Base-by-base conservation (phyloP, 2,113 vertebrate genomes). In the Galemys pyrenaicus region DNA sequence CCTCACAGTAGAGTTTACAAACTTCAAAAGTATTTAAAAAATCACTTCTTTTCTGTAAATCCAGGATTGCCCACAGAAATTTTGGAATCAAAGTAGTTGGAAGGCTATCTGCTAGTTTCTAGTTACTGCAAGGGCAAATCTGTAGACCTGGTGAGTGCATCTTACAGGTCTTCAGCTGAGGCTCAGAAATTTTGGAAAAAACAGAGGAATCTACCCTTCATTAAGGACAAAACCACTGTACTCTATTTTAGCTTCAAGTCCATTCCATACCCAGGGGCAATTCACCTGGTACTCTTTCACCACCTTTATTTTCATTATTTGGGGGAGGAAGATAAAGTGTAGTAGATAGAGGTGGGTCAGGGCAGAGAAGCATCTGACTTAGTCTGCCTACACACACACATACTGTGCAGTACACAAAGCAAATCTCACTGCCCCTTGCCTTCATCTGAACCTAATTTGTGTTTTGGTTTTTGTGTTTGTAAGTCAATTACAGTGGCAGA, bases 221-320 rank as follows among this genome's bases (percentile, higher is more conserved):
- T 93, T 92, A 82, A 89, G 39, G 79, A 86, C 70, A 77, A 77
- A 92, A 51, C 22, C 65, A 80, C 79, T 80, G 22, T 16, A 71
- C 19, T 86, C 30, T 62, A 41, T 7, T 87, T 92, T 88, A 86
- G 75, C 41, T 85, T 93, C 16, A 1, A 56, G 22, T 86, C 62
- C 54, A 68, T 84, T 92, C 78, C 67, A 51, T 94, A 68, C 81
- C 95, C 84, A 19, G n/a, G 7, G n/a, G 96, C n/a, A 3, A n/a
- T 87, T 93, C 95, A 96, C 91, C 89, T 96, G 75, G 83, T 87
- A 75, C 71, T 95, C 65, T 91, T 73, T 96, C 60, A 95, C 75
- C 83, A 89, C 44, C 20, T 92, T 82, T 46, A 91, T 24, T 92
- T 78, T 95, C 79, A 94, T 94, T 79, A 95, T 95, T 92, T 95